Conservation (phyloP, 2,797 vertebrate species). For the Dromococcyx pavoninus region DNA sequence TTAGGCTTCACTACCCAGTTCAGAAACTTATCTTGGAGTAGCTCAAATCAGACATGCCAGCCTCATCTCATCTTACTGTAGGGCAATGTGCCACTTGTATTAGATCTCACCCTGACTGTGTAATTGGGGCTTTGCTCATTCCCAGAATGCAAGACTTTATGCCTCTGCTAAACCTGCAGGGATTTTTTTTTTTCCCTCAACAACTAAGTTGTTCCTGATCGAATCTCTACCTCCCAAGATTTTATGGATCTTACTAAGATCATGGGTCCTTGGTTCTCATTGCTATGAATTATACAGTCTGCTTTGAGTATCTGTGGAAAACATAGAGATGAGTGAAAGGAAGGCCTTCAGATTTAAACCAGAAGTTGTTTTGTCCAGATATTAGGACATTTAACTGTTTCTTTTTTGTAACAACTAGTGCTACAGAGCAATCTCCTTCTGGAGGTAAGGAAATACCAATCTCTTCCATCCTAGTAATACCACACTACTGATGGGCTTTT, state of each 20-base stretch:
- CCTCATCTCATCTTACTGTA: not conserved
- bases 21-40: not conserved
- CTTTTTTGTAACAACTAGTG: not conserved
- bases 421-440: not conserved
- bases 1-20: not conserved
- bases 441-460: not conserved
- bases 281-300: not conserved
- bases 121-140: not conserved
- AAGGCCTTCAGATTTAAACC: not conserved
- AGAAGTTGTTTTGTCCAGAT: not conserved
- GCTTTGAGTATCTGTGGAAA: not conserved
- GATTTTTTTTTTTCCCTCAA: not conserved
- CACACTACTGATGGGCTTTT: not conserved
- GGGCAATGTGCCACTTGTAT: not conserved
- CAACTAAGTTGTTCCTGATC: not conserved
- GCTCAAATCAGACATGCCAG: not conserved
- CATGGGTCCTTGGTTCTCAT: not conserved
- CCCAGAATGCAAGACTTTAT: not conserved
- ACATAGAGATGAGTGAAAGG: not conserved
- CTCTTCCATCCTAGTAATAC: not conserved
- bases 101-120: not conserved
- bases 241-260: not conserved
- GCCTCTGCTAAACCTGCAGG: not conserved
- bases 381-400: not conserved
- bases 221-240: not conserved